Conservation (phyloP, 1,140 invertebrate genomes). For the Temnothorax curvispinosus region DNA sequence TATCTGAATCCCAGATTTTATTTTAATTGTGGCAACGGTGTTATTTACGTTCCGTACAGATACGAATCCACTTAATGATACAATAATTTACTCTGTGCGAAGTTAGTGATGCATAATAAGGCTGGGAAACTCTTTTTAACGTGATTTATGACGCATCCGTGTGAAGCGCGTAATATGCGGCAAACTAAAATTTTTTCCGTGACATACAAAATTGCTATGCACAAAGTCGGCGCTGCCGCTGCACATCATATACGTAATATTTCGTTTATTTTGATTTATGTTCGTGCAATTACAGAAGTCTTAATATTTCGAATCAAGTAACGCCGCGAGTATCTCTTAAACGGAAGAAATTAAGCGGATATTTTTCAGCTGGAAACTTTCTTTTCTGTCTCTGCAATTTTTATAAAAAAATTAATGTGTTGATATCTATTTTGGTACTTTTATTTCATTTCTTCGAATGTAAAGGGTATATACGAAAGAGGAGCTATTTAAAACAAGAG, state of each 20-base stretch:
- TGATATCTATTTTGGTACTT: not conserved
- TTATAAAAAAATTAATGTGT: not conserved
- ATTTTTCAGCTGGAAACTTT: not conserved
- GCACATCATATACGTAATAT: not conserved
- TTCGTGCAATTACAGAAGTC: not conserved
- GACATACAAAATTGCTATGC: conserved; percentile 8
- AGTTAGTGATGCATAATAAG: conserved; percentile 45
- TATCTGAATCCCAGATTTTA: conserved; percentile 32
- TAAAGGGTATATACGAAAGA: not conserved
- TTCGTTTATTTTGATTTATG: conserved; percentile 22
- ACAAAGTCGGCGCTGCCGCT: not conserved
- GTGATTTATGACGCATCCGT: conserved; percentile 39
- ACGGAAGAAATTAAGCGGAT: not conserved
- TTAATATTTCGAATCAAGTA: not conserved
- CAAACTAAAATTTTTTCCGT: conserved; percentile 47
- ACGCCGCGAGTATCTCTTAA: not conserved
- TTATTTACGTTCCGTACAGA: conserved; percentile 26
- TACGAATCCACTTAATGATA: conserved; percentile 27
- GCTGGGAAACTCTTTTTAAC: conserved; percentile 42
- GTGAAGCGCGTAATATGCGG: conserved; percentile 4
- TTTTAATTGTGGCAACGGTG: conserved; percentile 32
- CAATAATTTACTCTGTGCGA: conserved; percentile 35
- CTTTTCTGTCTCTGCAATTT: not conserved
- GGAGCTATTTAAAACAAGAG: conserved; percentile 32
- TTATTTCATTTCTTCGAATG: not conserved